Evolutionary conservation across 2,888 invertebrate genomes (phyloP), one percentile per base, ranked within the genome.

Genomic region (Ctena decussata): DNA sequence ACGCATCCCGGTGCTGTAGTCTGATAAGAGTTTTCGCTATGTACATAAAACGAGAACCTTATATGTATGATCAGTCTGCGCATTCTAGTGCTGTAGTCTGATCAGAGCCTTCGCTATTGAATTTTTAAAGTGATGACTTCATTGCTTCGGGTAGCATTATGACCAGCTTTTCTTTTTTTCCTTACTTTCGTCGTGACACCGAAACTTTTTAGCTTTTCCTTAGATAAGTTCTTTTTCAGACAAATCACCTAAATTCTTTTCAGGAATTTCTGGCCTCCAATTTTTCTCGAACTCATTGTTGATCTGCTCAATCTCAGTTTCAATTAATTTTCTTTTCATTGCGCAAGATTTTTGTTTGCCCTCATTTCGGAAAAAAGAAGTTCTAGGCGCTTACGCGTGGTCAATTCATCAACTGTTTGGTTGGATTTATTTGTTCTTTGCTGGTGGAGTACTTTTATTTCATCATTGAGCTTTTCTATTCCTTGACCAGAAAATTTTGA

Each of bases 401-500:
- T 41, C 30, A 73, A 27, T 12, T 73, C 44, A 49, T 73, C 49
- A 15, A 73, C 73, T 1, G 46, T 30, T 12, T 73, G 73, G 12
- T 73, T 30, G 1, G 5, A 3, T 21, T 65, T 46, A 27, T 73
- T 49, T 30, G 49, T 73, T 15, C 44, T 27, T 49, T 73, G 46
- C 32, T 73, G 73, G 49, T 46, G 46, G 30, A 73, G 0, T 2
- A 73, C 11, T 32, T 73, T 73, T 1, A 73, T 46, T 24, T 32
- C 30, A 21, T 73, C 73, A 46, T 73, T 73, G 8, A 73, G 5
- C 30, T 73, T 73, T 41, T 72, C 72, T 44, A 72, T 24, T 8
- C 73, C 46, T 21, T 73, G 73, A 1, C 73, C 44, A n/a, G 27
- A 32, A 32, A 73, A 73, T 32, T 73, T 41, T 6, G 32, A 24